phyloP scores from a whole-genome alignment of 1,140 invertebrate species.

The Parapsyche elsis region DNA sequence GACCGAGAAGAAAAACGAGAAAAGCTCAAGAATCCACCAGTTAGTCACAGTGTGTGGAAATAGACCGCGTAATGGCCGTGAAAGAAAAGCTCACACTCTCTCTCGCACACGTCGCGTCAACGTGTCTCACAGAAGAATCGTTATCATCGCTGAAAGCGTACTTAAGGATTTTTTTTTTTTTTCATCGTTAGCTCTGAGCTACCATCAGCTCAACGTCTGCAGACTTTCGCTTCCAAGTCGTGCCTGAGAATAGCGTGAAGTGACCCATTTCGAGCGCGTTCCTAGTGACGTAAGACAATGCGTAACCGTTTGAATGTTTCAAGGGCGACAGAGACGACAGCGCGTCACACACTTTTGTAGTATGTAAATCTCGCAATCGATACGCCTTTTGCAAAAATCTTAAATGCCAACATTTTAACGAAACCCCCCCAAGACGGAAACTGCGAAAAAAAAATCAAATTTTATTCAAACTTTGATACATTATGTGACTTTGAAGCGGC shows the following conservation, averaged over 20 bases:
- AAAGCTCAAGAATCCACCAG: slow-evolving; percentile 2
- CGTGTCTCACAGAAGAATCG: no score
- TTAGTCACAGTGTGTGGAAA: slow-evolving; percentile 6
- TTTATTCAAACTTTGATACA: no score
- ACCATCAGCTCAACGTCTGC: not conserved
- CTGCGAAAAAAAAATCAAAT: no score
- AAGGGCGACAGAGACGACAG: not conserved
- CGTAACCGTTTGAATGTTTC: not conserved
- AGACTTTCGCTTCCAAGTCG: not conserved
- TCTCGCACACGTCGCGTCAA: not conserved
- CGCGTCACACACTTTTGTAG: no score
- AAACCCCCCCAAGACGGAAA: no score
- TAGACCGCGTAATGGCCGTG: not conserved
- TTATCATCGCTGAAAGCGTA: no score
- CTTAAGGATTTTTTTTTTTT: no score
- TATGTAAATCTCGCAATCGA: not conserved
- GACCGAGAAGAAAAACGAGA: not conserved
- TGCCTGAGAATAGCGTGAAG: not conserved
- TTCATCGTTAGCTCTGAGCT: no score
- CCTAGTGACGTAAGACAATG: slow-evolving; percentile 3
- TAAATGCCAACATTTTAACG: no score
- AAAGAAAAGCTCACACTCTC: not conserved
- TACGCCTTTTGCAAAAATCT: not conserved
- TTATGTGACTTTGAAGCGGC: no score
- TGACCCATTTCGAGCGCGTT: slow-evolving; percentile 19